These are phyloP conservation scores for Rhinoderma darwinii DNA, from an alignment of 2,113 vertebrate species.

Conservation along the genomic window DNA sequence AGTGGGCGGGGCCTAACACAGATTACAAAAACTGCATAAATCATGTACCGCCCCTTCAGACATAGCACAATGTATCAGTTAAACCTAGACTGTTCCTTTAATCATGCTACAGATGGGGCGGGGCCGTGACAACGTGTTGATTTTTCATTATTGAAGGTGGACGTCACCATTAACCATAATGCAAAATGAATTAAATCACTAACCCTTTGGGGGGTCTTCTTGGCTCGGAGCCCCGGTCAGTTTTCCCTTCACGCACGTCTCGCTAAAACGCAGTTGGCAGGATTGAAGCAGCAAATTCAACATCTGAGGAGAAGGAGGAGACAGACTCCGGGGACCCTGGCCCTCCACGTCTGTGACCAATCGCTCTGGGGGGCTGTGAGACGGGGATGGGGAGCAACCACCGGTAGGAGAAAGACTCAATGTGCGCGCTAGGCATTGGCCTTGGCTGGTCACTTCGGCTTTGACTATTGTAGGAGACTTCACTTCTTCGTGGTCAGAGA, in stretches of 20 bases:
- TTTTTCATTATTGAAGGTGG: neutral
- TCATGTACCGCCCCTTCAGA: too few relatives aligned
- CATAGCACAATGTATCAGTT: too few relatives aligned
- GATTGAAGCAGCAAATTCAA: constrained; percentile 76
- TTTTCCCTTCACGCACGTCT: constrained; percentile 73
- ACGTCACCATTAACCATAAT: neutral
- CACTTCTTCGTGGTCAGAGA: constrained; percentile 62
- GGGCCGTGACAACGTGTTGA: neutral
- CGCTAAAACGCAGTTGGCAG: constrained; percentile 73
- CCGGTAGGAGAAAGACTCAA: constrained; percentile 72
- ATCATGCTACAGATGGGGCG: too few relatives aligned
- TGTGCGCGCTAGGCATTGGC: constrained; percentile 56
- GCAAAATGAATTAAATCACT: neutral
- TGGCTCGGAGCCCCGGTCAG: constrained; percentile 36
- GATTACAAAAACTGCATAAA: too few relatives aligned
- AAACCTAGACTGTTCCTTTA: too few relatives aligned
- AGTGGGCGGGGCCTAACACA: too few relatives aligned
- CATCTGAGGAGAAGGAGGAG: constrained; percentile 72
- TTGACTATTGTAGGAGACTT: constrained; percentile 23
- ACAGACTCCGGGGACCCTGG: constrained; percentile 60
- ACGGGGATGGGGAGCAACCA: constrained; percentile 66
- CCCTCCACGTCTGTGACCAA: constrained; percentile 56
- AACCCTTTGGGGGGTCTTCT: constrained; percentile 25
- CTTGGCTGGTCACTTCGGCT: constrained; percentile 66
- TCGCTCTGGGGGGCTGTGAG: constrained; percentile 71